Percentiles rank a stretch among this genome's conserved stretches.
Evolutionary conservation across 2,797 vertebrate genomes (phyloP).

Genomic region (Nasua narica): DNA sequence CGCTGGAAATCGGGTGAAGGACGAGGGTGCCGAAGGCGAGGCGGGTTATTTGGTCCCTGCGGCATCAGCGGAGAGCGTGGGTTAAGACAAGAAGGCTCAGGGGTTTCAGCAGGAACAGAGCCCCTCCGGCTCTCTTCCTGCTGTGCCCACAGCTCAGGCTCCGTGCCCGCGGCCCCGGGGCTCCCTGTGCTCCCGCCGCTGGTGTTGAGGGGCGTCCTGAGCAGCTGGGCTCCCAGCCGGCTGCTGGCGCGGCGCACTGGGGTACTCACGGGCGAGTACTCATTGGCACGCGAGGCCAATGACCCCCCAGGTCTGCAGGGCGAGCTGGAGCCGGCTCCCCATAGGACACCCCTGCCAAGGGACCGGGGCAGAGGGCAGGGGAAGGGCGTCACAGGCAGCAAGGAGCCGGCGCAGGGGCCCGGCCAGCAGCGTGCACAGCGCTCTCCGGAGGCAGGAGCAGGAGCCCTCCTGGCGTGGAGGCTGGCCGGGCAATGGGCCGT

Average conservation of each 20-base stretch:
- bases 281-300: fast-evolving
- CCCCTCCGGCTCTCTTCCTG: not conserved
- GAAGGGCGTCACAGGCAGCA: no score
- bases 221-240: fast-evolving
- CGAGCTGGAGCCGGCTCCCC: not conserved
- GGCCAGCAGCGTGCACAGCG: no score
- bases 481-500: not conserved
- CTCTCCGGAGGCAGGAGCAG: not conserved
- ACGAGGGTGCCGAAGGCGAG: fast-evolving
- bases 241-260: not conserved
- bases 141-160: not conserved
- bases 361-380: fast-evolving
- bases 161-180: not conserved
- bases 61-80: fast-evolving
- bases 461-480: not conserved
- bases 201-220: not conserved
- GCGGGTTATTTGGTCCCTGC: fast-evolving
- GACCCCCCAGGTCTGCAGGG: not conserved
- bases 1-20: fast-evolving
- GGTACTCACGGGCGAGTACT: not conserved
- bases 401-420: no score
- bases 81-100: fast-evolving
- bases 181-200: not conserved
- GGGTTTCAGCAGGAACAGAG: no score
- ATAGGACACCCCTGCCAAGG: not conserved